Evolutionary conservation across 2,888 invertebrate genomes (phyloP), one percentile per base, ranked within the genome.

Genomic region (Anthoptus insignis): DNA sequence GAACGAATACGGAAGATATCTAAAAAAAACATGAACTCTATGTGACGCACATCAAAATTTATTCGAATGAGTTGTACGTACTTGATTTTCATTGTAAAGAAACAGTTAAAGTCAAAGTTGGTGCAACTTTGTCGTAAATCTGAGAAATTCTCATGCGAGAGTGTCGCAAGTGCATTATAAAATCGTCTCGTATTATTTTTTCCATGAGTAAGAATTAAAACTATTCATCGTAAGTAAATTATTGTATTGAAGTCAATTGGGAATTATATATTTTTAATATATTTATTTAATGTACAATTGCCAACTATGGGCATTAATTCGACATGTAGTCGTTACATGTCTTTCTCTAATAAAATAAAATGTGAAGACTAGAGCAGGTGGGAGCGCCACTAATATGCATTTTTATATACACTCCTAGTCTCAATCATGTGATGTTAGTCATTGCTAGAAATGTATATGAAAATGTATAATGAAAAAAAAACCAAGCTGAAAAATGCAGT

Each of bases 201-300:
- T n/a, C n/a, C n/a, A n/a, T n/a, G n/a, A n/a, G 11, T 45, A 45
- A 45, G 21, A 45, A 45, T 45, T 9, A 45, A 45, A 45, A 45
- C 45, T 6, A 13, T 45, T 45, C 45, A 45, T 22, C 45, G 21
- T 45, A 22, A 45, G 45, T 45, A 21, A 45, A 45, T 45, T 45
- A 45, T 22, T 45, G 45, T 45, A 45, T 45, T 45, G 21, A 45
- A 45, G 45, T 45, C 45, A 45, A 45, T 45, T 45, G n/a, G 21
- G 22, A 45, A 13, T 22, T 45, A 45, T 45, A 45, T 45, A 21
- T 45, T 39, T 45, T 45, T 45, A 45, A 21, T 45, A 21, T 45
- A 45, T 45, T 45, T 45, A 45, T 45, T 45, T 45, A 45, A 45
- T 45, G 21, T 45, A 22, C 21, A 45, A 8, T 21, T 45, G 45